Conservation (phyloP, 2,888 invertebrate species). For the Cosmopolites sordidus region DNA sequence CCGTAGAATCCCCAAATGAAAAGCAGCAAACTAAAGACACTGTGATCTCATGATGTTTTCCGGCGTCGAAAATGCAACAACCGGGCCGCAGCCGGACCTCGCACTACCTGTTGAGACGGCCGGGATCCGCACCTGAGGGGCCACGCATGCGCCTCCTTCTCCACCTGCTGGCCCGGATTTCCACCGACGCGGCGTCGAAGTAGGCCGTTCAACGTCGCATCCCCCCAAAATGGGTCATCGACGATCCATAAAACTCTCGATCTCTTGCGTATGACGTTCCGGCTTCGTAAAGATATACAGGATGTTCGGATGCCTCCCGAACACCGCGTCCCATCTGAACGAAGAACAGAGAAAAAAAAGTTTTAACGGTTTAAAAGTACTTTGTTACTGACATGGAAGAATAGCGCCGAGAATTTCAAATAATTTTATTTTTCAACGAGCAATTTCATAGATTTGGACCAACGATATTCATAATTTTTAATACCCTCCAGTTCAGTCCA, state of each 20-base stretch:
- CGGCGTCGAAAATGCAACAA: not conserved
- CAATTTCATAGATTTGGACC: too few species aligned
- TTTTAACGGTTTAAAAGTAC: too few species aligned
- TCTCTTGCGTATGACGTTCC: slow-evolving; percentile 10
- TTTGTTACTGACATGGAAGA: too few species aligned
- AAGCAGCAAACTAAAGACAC: not conserved
- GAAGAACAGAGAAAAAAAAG: too few species aligned
- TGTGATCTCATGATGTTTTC: not conserved
- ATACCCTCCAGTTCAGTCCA: too few species aligned
- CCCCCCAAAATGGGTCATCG: slow-evolving; percentile 22
- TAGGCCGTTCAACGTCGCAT: slow-evolving; percentile 22
- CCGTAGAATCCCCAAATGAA: too few species aligned
- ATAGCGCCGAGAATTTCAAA: too few species aligned
- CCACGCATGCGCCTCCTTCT: slow-evolving; percentile 13
- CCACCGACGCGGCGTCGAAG: slow-evolving; percentile 18
- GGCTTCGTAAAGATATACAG: too few species aligned
- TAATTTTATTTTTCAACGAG: too few species aligned
- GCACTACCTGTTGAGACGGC: slow-evolving; percentile 27
- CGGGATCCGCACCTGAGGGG: slow-evolving; percentile 24
- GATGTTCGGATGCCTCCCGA: too few species aligned
- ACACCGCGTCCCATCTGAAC: too few species aligned
- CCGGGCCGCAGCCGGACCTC: slow-evolving; percentile 22
- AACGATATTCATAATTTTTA: too few species aligned
- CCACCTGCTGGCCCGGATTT: slow-evolving; percentile 28
- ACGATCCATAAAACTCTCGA: slow-evolving; percentile 25